Evolutionary conservation across 2,888 invertebrate species (phyloP).

Genomic region (Phoenoteleia sp.): DNA sequence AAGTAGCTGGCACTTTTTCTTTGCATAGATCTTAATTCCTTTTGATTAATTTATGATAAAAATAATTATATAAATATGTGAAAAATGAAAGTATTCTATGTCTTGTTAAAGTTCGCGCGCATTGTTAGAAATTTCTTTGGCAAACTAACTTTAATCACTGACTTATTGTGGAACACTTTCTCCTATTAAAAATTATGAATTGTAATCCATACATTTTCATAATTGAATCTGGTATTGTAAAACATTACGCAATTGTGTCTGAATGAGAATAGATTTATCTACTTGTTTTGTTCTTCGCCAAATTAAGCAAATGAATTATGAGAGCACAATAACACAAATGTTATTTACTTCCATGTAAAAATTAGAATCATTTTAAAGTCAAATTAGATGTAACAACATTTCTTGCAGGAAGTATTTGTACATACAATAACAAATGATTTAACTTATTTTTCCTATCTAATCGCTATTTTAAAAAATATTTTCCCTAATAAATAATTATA

Average conservation of each 20-base stretch:
- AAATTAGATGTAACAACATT: no score
- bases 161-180: conserved; percentile 37
- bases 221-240: conserved; percentile 35
- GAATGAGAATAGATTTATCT: conserved; percentile 40
- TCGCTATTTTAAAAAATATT: no score
- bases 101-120: conserved; percentile 6
- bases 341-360: background rate
- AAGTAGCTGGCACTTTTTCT: conserved; percentile 22
- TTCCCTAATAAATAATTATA: no score
- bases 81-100: conserved; percentile 35
- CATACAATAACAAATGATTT: no score
- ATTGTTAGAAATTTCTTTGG: conserved; percentile 44
- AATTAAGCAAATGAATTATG: conserved; percentile 9
- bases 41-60: conserved; percentile 44
- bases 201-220: conserved; percentile 32
- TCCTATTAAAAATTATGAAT: conserved; percentile 48
- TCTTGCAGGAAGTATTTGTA: no score
- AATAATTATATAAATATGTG: conserved; percentile 43
- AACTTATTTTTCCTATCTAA: no score
- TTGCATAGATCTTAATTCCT: background rate
- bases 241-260: conserved; percentile 31
- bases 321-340: background rate
- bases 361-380: conserved; percentile 13
- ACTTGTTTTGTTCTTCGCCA: background rate
- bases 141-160: conserved; percentile 28